These are phyloP conservation scores for Ptyas mucosa DNA, from an alignment of 2,113 vertebrate genomes.

Conservation along the genomic window DNA sequence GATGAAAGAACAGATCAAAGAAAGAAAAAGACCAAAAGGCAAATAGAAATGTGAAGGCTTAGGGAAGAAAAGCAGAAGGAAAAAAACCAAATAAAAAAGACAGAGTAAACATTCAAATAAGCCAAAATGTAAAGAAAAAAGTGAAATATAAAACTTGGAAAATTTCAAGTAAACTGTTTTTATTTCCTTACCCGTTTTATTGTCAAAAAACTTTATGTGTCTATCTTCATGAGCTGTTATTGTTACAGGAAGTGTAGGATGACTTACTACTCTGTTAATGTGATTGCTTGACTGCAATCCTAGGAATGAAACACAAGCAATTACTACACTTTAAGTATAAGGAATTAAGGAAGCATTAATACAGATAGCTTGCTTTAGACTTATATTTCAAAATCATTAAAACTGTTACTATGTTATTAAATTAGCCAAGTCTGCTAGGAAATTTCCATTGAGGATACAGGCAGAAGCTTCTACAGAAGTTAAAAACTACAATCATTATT, in stretches of 20 bases:
- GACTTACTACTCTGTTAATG: slow-evolving; percentile 95
- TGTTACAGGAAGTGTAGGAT: slow-evolving; percentile 95
- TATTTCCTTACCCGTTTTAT: slow-evolving; percentile 89
- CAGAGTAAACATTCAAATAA: not conserved
- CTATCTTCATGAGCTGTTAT: slow-evolving; percentile 96
- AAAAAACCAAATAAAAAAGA: not conserved
- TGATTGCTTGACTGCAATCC: slow-evolving; percentile 83
- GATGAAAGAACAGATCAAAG: not conserved
- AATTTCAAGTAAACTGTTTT: not conserved
- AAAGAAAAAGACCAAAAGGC: not conserved
- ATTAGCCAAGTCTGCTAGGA: not conserved
- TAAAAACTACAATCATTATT: not conserved
- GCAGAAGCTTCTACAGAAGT: not conserved
- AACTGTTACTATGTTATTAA: not conserved
- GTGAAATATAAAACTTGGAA: not conserved
- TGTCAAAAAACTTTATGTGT: slow-evolving; percentile 98
- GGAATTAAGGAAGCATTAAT: not conserved
- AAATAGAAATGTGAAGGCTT: not conserved
- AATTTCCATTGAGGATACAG: not conserved
- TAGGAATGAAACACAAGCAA: slow-evolving; percentile 54
- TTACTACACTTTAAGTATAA: not conserved
- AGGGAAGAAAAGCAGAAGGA: not conserved
- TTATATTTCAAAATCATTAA: not conserved
- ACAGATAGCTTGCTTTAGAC: not conserved
- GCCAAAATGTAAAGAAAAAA: not conserved